Percentiles rank a stretch among this genome's conserved stretches.
Conservation (phyloP, 2,797 vertebrate species). For the Monodelphis domestica region DNA sequence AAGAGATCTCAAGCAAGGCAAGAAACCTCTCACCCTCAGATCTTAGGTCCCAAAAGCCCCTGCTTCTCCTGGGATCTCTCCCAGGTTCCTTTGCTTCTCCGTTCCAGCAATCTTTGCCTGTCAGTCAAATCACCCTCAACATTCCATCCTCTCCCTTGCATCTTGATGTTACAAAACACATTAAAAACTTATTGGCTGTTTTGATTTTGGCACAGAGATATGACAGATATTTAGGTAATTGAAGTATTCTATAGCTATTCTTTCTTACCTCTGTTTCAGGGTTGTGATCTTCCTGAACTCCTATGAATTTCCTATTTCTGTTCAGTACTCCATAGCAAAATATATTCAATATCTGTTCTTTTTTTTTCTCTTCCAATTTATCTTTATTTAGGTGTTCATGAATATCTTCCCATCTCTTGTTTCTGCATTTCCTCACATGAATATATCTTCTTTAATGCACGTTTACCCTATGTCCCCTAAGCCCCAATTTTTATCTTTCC, state of each 20-base stretch:
- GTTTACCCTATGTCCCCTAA: background rate
- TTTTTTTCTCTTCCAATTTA: background rate
- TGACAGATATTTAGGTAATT: background rate
- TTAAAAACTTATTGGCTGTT: background rate
- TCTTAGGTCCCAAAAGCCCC: too few species aligned
- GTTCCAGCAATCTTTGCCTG: too few species aligned
- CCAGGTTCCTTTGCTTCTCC: too few species aligned
- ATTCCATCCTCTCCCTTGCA: too few species aligned
- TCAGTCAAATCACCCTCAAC: too few species aligned
- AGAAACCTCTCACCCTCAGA: too few species aligned
- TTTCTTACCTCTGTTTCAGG: background rate
- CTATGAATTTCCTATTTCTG: background rate
- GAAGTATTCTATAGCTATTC: background rate
- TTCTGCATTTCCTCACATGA: background rate
- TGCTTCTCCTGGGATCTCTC: too few species aligned
- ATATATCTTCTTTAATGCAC: background rate
- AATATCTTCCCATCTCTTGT: background rate
- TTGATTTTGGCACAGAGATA: background rate
- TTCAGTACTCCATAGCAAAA: background rate
- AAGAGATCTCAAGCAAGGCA: too few species aligned
- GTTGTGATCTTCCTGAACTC: background rate
- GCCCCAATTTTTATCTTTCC: background rate
- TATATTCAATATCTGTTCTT: background rate
- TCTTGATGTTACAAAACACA: too few species aligned
- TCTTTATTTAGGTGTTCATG: background rate